These are phyloP conservation scores for Heliothis subflexa DNA, from an alignment of 1,140 invertebrate species.

Conservation along the genomic window DNA sequence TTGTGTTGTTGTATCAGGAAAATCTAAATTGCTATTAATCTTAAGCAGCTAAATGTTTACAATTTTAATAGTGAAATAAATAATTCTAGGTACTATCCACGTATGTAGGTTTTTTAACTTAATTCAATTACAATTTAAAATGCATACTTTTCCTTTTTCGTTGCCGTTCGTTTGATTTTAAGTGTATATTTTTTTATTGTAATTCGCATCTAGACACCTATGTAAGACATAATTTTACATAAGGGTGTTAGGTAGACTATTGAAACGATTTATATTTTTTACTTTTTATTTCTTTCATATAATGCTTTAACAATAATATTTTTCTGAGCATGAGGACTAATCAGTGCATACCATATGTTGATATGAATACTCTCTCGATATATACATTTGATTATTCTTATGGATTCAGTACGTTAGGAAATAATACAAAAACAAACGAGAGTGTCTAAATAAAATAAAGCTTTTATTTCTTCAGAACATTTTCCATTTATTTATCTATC, in stretches of 20 bases:
- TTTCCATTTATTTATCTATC: neutral
- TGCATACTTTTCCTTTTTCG: no score
- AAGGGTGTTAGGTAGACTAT: neutral
- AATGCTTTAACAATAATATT: slow-evolving; percentile 19
- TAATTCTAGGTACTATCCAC: neutral
- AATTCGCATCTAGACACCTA: no score
- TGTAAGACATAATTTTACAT: no score
- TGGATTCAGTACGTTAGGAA: neutral
- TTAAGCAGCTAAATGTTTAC: neutral
- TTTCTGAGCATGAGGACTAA: neutral
- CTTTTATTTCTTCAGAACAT: neutral
- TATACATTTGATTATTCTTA: neutral
- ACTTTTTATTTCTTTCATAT: slow-evolving; percentile 18
- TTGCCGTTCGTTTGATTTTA: no score
- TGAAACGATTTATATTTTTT: neutral
- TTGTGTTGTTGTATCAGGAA: neutral
- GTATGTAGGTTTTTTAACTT: no score
- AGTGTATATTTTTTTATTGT: no score
- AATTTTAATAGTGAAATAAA: neutral
- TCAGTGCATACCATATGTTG: neutral
- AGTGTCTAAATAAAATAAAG: neutral
- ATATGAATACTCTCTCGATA: no score
- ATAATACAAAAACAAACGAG: neutral
- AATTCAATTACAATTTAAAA: no score
- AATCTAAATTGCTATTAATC: neutral